Percentiles rank a stretch among this genome's conserved stretches.
Evolutionary conservation across 2,888 invertebrate species (phyloP).

Genomic region (Glyphotaelius pellucidus): DNA sequence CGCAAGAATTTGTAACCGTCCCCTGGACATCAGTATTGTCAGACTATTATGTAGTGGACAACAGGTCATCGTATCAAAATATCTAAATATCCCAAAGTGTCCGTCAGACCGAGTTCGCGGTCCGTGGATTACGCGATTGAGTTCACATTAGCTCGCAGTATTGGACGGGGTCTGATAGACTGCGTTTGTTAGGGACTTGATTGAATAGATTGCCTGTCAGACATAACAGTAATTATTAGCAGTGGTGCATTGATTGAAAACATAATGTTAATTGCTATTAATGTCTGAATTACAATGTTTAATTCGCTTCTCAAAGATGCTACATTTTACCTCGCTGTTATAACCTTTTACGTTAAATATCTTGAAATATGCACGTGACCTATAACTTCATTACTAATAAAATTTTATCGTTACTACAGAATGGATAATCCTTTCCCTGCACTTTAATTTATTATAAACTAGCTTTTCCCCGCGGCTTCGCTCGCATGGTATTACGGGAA

Average conservation of each 20-base stretch:
- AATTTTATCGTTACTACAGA: background rate
- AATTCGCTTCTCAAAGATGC: background rate
- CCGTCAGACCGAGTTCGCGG: background rate
- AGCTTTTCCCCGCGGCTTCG: too few relatives aligned
- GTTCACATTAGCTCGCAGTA: slow-evolving; percentile 2
- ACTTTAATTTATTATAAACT: too few relatives aligned
- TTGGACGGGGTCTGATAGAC: background rate
- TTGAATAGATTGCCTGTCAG: slow-evolving; percentile 3
- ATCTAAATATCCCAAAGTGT: background rate
- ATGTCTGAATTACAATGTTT: background rate
- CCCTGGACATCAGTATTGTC: background rate
- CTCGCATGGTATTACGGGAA: too few relatives aligned
- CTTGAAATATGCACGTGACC: too few relatives aligned
- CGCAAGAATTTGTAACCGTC: background rate
- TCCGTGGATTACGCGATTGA: background rate
- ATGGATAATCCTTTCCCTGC: too few relatives aligned
- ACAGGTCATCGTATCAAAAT: slow-evolving; percentile 14
- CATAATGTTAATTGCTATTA: background rate
- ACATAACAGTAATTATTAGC: background rate
- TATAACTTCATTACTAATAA: background rate
- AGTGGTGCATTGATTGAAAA: background rate
- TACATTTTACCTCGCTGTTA: background rate
- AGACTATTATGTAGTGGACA: background rate
- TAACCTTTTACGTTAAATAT: background rate
- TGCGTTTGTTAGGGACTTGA: background rate